A percentile compares a stretch with the other conserved stretches of the same genome.
Evolutionary conservation across 2,113 vertebrate species (phyloP).

Genomic region (Camelus bactrianus): DNA sequence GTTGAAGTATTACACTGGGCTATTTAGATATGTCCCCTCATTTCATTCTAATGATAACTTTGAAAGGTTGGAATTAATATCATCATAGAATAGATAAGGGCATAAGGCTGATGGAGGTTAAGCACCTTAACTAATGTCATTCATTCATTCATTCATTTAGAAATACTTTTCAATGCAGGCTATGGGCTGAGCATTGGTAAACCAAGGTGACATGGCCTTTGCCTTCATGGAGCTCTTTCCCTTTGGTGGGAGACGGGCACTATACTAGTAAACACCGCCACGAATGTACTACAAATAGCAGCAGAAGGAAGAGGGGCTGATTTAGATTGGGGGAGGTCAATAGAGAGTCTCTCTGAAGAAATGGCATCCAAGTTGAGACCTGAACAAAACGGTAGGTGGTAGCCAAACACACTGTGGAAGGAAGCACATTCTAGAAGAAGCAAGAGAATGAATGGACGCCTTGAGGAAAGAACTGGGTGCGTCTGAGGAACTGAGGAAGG

Average conservation of each 20-base stretch:
- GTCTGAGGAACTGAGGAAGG: neutral
- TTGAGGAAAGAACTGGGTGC: neutral
- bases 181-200: neutral
- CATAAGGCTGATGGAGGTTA: neutral
- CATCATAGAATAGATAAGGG: neutral
- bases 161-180: neutral
- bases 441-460: neutral
- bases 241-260: neutral
- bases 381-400: neutral
- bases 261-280: neutral
- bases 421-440: neutral
- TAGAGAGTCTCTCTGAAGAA: neutral
- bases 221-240: neutral
- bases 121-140: neutral
- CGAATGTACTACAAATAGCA: neutral
- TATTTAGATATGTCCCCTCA: neutral
- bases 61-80: neutral
- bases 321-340: neutral
- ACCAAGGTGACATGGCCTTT: neutral
- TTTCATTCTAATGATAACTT: neutral
- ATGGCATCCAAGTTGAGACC: neutral
- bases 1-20: neutral
- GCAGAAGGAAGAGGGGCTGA: neutral
- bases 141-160: neutral
- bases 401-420: neutral